Percentiles rank a stretch among this genome's conserved stretches.
phyloP scores from a whole-genome alignment of 2,113 vertebrate genomes.

The Chrysochloris asiatica region DNA sequence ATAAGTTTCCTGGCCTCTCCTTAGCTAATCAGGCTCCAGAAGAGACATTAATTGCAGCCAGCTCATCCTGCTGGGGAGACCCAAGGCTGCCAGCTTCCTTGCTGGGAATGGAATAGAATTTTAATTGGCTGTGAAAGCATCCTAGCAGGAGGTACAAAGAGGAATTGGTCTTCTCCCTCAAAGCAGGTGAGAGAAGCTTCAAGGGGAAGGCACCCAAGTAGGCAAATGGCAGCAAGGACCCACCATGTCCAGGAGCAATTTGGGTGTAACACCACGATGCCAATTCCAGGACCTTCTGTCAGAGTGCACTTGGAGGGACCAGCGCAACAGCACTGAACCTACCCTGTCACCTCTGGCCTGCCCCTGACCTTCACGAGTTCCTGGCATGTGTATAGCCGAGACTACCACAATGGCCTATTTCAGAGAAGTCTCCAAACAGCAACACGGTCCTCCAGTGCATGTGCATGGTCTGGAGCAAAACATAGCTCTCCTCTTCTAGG shows the following conservation, averaged over 20 bases:
- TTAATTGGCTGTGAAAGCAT: conserved; percentile 80
- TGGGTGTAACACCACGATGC: not conserved
- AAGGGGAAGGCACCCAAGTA: not conserved
- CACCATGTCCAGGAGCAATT: not conserved
- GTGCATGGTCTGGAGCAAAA: not conserved
- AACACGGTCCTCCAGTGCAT: not conserved
- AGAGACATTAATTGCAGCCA: conserved; percentile 77
- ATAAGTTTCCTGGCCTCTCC: conserved; percentile 45
- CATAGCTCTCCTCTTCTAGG: not conserved
- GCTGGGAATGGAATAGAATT: conserved; percentile 77
- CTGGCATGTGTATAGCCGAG: not conserved
- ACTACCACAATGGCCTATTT: not conserved
- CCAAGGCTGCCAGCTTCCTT: conserved; percentile 78
- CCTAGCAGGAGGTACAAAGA: conserved; percentile 55
- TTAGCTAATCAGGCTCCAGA: conserved; percentile 71
- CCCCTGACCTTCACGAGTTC: not conserved
- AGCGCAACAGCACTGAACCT: not conserved
- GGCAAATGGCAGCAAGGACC: not conserved
- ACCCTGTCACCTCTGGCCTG: not conserved
- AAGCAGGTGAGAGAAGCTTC: conserved; percentile 54
- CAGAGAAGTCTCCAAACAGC: not conserved
- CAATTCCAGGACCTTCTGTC: not conserved
- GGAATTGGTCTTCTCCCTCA: conserved; percentile 18
- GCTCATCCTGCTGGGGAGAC: conserved; percentile 71
- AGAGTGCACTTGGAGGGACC: not conserved